A percentile compares a stretch with the other conserved stretches of the same genome.
phyloP scores from a whole-genome alignment of 2,113 vertebrate genomes.

The Macroglossus sobrinus region DNA sequence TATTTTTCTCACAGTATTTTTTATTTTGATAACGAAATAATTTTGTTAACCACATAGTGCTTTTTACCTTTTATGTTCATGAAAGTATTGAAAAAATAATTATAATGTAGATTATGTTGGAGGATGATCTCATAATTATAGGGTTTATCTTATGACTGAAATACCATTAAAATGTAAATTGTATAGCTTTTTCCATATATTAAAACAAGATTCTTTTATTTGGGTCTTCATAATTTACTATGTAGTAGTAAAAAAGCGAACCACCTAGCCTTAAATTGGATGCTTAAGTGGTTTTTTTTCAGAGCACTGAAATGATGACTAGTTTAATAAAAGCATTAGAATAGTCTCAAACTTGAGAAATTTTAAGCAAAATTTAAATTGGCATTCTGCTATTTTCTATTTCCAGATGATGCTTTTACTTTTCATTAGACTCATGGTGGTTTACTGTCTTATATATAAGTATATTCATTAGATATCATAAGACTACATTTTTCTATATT shows the following conservation, averaged over 20 bases:
- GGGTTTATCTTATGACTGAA: conserved; percentile 6
- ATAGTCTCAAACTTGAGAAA: neutral
- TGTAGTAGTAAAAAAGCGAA: neutral
- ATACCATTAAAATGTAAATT: neutral
- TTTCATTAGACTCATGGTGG: neutral
- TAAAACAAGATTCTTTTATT: neutral
- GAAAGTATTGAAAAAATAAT: neutral
- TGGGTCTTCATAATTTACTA: neutral
- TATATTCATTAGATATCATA: neutral
- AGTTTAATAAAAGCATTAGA: neutral
- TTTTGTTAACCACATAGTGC: neutral
- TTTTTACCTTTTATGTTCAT: neutral
- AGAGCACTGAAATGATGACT: neutral
- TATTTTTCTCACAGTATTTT: neutral
- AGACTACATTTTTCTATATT: neutral
- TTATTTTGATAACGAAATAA: conserved; percentile 15
- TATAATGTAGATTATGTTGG: neutral
- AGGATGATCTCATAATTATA: neutral
- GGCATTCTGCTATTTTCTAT: neutral
- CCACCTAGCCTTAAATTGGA: neutral
- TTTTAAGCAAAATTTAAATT: conserved; percentile 26
- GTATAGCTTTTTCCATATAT: neutral
- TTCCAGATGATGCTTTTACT: neutral
- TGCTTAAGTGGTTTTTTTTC: neutral
- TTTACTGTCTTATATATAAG: neutral